Percentiles rank a stretch among this genome's conserved stretches.
Conservation (phyloP, 2,113 vertebrate genomes). For the Xyliphius kryptos region DNA sequence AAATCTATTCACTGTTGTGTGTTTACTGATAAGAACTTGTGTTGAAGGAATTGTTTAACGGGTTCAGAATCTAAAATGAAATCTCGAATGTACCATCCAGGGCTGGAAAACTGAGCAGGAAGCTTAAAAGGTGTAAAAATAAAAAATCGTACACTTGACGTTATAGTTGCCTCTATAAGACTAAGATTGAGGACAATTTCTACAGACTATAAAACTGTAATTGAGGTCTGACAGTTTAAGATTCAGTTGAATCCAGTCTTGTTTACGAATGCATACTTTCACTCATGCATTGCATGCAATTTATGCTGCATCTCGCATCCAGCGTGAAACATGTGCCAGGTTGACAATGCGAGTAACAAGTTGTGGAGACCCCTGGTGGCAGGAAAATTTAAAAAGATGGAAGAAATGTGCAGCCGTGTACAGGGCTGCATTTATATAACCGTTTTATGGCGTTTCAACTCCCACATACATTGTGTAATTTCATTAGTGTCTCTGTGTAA, state of each 20-base stretch:
- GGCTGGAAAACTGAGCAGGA: background rate
- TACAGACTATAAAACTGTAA: background rate
- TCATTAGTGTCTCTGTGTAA: background rate
- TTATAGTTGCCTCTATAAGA: background rate
- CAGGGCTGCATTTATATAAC: constrained; percentile 1
- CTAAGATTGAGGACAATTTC: background rate
- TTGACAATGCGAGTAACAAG: no score
- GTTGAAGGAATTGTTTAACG: constrained; percentile 6
- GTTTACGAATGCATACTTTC: background rate
- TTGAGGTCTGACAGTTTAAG: background rate
- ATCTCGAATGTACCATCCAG: background rate
- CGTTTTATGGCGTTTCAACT: background rate
- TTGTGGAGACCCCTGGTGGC: no score
- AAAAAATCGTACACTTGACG: background rate
- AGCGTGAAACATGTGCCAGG: no score
- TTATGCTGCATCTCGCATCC: background rate
- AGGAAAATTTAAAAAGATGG: no score
- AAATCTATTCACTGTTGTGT: background rate
- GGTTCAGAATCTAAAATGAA: constrained; percentile 18
- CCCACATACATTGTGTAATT: background rate
- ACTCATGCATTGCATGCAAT: background rate
- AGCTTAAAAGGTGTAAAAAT: background rate
- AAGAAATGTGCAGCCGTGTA: no score
- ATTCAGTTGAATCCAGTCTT: background rate
- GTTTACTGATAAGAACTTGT: constrained; percentile 10